These are phyloP conservation scores for Tolmerus cingulatus DNA, from an alignment of 2,888 invertebrate species.

Conservation along the genomic window DNA sequence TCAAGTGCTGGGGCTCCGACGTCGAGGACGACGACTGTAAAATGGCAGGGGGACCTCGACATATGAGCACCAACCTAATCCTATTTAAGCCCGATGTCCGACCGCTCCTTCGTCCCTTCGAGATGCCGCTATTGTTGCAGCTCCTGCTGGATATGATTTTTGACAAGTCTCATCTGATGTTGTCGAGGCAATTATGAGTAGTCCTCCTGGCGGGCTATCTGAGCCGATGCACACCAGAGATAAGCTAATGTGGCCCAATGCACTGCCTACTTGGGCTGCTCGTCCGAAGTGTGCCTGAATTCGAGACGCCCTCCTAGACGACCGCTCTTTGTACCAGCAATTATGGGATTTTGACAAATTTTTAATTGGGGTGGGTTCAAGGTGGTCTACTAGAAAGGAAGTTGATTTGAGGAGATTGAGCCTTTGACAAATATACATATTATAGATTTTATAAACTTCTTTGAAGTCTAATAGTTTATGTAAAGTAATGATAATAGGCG, in stretches of 20 bases:
- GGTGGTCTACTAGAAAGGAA: background rate
- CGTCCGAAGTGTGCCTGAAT: slow-evolving; percentile 45
- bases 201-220: slow-evolving; percentile 34
- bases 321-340: slow-evolving; percentile 28
- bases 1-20: slow-evolving; percentile 13
- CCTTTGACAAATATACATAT: background rate
- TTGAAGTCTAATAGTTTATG: too few species aligned
- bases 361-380: background rate
- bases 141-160: slow-evolving; percentile 42
- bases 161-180: slow-evolving; percentile 44
- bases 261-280: slow-evolving; percentile 12
- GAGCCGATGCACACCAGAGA: slow-evolving; percentile 39
- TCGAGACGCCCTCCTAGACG: slow-evolving; percentile 39
- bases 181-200: slow-evolving; percentile 39
- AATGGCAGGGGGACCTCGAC: background rate
- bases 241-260: slow-evolving; percentile 42
- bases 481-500: too few species aligned
- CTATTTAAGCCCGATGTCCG: slow-evolving; percentile 36
- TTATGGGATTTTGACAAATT: background rate
- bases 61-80: slow-evolving; percentile 37
- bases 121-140: background rate
- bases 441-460: too few species aligned
- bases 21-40: background rate
- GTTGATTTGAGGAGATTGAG: background rate
- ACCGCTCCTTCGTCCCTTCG: background rate